Conservation (phyloP, 2,888 invertebrate species). For the Tribolium freemani region DNA sequence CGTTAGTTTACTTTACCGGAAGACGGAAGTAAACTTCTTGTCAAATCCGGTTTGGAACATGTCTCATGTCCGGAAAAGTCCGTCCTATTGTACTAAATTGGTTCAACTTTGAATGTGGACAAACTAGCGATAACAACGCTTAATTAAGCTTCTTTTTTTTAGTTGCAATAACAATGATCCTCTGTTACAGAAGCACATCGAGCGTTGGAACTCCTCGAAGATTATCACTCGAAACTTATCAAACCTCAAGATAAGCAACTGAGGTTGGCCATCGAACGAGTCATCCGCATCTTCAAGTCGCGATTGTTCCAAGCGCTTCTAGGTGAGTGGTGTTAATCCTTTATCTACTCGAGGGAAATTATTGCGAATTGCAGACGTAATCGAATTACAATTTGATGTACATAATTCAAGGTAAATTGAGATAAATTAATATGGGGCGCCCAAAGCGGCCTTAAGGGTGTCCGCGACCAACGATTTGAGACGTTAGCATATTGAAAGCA, state of each 20-base stretch:
- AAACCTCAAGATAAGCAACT: constrained; percentile 96
- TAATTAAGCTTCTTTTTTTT: background rate
- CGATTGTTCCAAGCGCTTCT: constrained; percentile 97
- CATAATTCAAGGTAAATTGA: constrained; percentile 22
- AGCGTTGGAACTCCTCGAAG: constrained; percentile 97
- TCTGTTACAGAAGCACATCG: constrained; percentile 93
- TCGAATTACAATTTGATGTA: constrained; percentile 22
- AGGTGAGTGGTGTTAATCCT: constrained; percentile 77
- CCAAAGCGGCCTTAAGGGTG: background rate
- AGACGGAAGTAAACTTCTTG: background rate
- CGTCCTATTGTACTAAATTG: constrained; percentile 4
- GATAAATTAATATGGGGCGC: constrained; percentile 14
- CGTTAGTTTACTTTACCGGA: background rate
- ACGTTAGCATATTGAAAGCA: too few species aligned
- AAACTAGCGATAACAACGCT: background rate
- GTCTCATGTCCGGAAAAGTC: background rate
- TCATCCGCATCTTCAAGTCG: constrained; percentile 98
- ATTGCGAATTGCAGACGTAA: constrained; percentile 24
- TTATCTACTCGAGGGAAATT: constrained; percentile 33
- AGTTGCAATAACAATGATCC: constrained; percentile 47
- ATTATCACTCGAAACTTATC: constrained; percentile 95
- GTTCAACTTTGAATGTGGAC: background rate
- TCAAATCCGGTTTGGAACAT: background rate
- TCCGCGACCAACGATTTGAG: too few species aligned
- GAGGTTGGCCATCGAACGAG: constrained; percentile 95